Evolutionary conservation across 2,888 invertebrate species (phyloP).

Genomic region (Metalampra italica): DNA sequence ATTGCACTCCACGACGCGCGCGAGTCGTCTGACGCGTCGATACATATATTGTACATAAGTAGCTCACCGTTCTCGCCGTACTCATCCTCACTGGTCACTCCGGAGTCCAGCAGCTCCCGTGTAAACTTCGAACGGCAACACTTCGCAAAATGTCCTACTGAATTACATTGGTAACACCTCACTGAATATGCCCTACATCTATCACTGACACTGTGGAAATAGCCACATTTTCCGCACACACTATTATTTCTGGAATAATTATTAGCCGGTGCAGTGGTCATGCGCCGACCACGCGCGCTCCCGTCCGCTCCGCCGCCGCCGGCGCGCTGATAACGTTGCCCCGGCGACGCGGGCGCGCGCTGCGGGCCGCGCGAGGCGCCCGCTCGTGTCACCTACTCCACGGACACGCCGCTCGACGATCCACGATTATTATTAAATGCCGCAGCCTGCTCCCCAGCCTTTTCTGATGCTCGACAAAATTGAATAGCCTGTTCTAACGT

Average conservation of each 20-base stretch:
- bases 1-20: background rate
- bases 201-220: background rate
- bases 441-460: constrained; percentile 6
- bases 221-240: background rate
- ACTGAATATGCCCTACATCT: background rate
- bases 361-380: background rate
- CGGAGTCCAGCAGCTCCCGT: background rate
- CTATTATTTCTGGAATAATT: no score
- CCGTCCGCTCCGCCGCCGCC: no score
- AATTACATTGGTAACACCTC: constrained; percentile 3
- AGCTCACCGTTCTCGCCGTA: constrained; percentile 4
- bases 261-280: no score
- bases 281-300: no score
- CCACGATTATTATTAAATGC: no score
- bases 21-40: background rate
- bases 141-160: constrained; percentile 5
- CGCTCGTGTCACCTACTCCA: background rate
- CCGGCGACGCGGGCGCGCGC: background rate
- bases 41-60: constrained; percentile 3
- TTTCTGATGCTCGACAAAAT: constrained; percentile 11
- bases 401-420: background rate
- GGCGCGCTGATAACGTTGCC: background rate
- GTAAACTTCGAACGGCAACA: background rate
- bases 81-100: background rate
- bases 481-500: constrained; percentile 9